Evolutionary conservation across 2,797 vertebrate species (phyloP), one percentile per base, ranked within the genome.

Genomic region (Coendou prehensilis): DNA sequence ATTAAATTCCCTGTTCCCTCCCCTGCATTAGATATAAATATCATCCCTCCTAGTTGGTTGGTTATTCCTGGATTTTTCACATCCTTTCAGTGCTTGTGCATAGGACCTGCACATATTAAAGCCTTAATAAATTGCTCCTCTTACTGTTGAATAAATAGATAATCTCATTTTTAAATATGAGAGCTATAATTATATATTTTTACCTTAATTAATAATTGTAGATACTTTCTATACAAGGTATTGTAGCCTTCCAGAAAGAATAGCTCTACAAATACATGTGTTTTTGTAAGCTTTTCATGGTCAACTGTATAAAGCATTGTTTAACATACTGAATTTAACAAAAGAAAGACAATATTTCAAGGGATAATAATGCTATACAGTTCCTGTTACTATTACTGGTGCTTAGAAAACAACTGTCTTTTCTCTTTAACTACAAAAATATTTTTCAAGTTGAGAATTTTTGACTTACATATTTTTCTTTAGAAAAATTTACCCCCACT

Each of bases 281-380:
- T 85, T 87, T 90, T 90, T 33, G 69, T 54, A 89, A 54, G 7
- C 37, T 22, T 8, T 30, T 69, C 52, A 23, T n/a, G 23, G 89
- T 59, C 20, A 71, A 13, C 78, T 92, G 50, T 73, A 93, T 87
- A 83, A 88, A 85, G 84, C 37, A 30, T 33, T 41, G 37, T 82
- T 89, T 80, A 87, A 64, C 50, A 78, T 84, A 22, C n/a, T 57
- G 15, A 26, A 67, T 86, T 91, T 89, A 83, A 91, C 22, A 83
- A 54, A 47, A 67, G 54, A 87, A 93, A 86, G 69, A 90, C 0
- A 73, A 87, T 80, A 20, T 71, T 50, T 50, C 84, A 87, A 85
- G 14, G 15, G 83, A 61, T 75, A 57, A 80, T 59, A 26, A 26
- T 33, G 41, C 23, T 47, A 9, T 5, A 63, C 22, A 81, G 59